A percentile compares a stretch with the other conserved stretches of the same genome.
Conservation (phyloP, 2,888 invertebrate genomes). For the Malthinus flaveolus region DNA sequence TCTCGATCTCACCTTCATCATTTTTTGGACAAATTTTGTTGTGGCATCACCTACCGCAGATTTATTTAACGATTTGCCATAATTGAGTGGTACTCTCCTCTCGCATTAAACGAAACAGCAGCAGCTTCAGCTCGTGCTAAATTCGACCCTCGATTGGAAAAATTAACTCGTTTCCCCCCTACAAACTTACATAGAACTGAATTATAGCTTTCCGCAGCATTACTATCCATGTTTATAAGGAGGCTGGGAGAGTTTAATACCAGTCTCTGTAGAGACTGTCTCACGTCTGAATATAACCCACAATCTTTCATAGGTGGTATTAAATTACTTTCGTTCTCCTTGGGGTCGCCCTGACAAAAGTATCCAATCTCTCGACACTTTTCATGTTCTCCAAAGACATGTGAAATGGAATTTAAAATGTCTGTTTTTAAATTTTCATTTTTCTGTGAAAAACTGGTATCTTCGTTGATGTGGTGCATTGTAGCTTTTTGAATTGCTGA, state of each 20-base stretch:
- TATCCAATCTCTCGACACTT: not conserved
- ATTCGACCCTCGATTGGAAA: not conserved
- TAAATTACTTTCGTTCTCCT: constrained; percentile 9
- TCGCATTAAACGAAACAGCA: not conserved
- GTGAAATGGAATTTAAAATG: constrained; percentile 3
- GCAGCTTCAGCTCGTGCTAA: not conserved
- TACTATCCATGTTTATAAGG: not conserved
- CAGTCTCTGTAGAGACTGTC: not conserved
- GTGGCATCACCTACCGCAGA: too few relatives aligned
- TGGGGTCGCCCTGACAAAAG: not conserved
- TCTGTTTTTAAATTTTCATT: not conserved
- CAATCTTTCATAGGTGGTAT: constrained; percentile 13
- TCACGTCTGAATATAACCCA: constrained; percentile 17
- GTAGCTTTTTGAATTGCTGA: not conserved
- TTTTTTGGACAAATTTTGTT: too few relatives aligned
- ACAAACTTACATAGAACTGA: constrained; percentile 2
- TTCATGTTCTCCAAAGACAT: constrained; percentile 15
- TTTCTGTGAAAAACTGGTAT: not conserved
- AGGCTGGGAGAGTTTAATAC: not conserved
- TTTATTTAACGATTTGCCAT: too few relatives aligned
- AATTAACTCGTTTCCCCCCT: constrained; percentile 6
- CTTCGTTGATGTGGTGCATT: not conserved
- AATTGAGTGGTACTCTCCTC: not conserved
- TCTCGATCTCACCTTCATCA: too few relatives aligned
- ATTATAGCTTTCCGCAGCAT: constrained; percentile 1